Conservation (phyloP, 64 coral and sea anemone species). For the Stichodactyla mertensii region DNA sequence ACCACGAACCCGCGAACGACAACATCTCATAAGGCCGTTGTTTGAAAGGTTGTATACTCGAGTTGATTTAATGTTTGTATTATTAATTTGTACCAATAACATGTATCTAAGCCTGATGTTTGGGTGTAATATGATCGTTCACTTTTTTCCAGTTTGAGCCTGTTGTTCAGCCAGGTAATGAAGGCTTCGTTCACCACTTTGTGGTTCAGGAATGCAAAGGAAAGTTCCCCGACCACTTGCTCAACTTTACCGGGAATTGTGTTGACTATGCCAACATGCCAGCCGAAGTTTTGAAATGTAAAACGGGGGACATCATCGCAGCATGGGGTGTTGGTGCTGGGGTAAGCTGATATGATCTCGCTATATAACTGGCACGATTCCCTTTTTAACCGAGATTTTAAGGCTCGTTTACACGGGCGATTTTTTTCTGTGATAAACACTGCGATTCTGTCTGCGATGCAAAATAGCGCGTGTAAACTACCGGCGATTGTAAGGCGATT, state of each 20-base stretch:
- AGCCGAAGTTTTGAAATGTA: not conserved
- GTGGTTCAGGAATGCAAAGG: conserved; percentile 22
- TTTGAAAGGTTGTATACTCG: no score
- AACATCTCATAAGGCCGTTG: no score
- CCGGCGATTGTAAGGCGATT: no score
- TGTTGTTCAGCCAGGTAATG: conserved; percentile 32
- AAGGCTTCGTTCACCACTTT: conserved; percentile 52
- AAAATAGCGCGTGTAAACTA: no score
- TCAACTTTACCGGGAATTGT: conserved; percentile 2
- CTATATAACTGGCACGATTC: not conserved
- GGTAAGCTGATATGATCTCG: not conserved
- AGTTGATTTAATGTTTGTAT: no score
- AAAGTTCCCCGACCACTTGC: not conserved
- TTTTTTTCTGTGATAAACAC: no score
- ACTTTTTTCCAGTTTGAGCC: conserved; percentile 26
- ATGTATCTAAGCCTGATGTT: not conserved
- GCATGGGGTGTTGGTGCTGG: conserved; percentile 40
- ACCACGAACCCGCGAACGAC: no score
- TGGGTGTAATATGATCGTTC: not conserved
- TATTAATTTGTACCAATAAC: no score
- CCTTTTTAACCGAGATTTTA: not conserved
- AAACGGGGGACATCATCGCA: not conserved
- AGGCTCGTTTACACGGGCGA: not conserved
- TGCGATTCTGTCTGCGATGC: no score
- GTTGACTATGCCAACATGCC: conserved; percentile 32